Percentiles rank a stretch among this genome's conserved stretches.
Conservation (phyloP, 2,888 invertebrate species). For the Scrobipalpa costella region DNA sequence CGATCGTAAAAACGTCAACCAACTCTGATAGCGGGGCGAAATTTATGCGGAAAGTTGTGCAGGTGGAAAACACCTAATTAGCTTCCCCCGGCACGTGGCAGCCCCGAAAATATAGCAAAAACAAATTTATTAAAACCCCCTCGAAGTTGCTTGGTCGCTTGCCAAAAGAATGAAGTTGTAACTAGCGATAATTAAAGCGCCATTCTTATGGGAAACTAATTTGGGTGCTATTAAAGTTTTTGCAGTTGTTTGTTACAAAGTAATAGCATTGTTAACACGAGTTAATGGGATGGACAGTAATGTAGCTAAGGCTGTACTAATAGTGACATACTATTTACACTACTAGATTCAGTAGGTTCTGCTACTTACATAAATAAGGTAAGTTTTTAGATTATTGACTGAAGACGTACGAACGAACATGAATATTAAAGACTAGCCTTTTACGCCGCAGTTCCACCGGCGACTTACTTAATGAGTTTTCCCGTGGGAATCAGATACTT, state of each 20-base stretch:
- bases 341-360: too few relatives aligned
- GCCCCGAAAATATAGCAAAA: slow-evolving; percentile 11
- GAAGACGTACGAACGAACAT: too few relatives aligned
- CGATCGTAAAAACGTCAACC: slow-evolving; percentile 27
- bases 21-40: slow-evolving; percentile 19
- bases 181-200: slow-evolving; percentile 18
- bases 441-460: too few relatives aligned
- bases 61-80: slow-evolving; percentile 23
- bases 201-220: slow-evolving; percentile 7
- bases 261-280: not conserved
- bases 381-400: too few relatives aligned
- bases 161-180: slow-evolving; percentile 19
- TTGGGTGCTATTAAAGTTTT: slow-evolving; percentile 9
- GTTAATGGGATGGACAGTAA: not conserved
- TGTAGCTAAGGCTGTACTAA: not conserved
- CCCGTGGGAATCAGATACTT: too few relatives aligned
- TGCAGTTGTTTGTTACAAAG: not conserved
- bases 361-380: too few relatives aligned
- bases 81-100: slow-evolving; percentile 10
- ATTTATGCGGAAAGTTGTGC: slow-evolving; percentile 28
- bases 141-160: slow-evolving; percentile 1
- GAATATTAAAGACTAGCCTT: too few relatives aligned
- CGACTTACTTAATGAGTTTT: too few relatives aligned
- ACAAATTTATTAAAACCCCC: slow-evolving; percentile 7
- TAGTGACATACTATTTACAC: too few relatives aligned